Base-by-base conservation (phyloP, 2,113 vertebrate genomes). In the Pomatorhinus ruficollis region DNA sequence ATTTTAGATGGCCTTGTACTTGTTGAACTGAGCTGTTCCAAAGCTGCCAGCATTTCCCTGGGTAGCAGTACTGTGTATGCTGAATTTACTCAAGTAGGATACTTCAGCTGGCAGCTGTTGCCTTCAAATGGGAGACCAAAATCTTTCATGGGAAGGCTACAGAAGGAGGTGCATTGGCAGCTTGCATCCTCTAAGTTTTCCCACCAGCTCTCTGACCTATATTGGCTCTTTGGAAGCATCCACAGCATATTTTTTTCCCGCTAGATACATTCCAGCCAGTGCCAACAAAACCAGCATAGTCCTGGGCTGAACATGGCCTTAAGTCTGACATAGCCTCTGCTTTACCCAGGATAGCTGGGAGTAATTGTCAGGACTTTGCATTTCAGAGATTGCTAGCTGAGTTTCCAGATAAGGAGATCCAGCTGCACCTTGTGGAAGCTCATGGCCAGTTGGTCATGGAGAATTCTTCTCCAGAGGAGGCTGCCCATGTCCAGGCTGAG, bases 351-450 rank as follows among this genome's bases (percentile, higher is more conserved):
- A 82, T 81, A 75, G 72, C 64, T 90, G 75, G 88, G 76, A 96
- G 81, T 95, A 95, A 97, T 60, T 90, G 22, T 95, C 86, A 94
- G 76, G 82, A 49, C 91, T 96, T 71, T 97, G 88, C 39, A 1
- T 97, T 93, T 77, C 97, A 99, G 99, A 98, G 83, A 95, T 97
- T 98, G 40, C 95, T 99, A 60, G 98, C 96, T 27, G 99, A 99
- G 71, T 98, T 99, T 87, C 98, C 98, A 5, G 98, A 98, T 97
- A 99, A 98, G 95, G 99, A 99, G 96, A 97, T 98, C 54, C 98
- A 98, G 83, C 97, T 99, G 79, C 97, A 98, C 52, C 97, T 98
- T 88, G 94, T 98, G 10, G 98, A 99, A 65, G 97, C 96, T 4
- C 98, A 97, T 60, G 98, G 98, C 78, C 97, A 97, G 63, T 59